Evolutionary conservation across 2,113 vertebrate genomes (phyloP).

Genomic region (Syngnathus floridae): DNA sequence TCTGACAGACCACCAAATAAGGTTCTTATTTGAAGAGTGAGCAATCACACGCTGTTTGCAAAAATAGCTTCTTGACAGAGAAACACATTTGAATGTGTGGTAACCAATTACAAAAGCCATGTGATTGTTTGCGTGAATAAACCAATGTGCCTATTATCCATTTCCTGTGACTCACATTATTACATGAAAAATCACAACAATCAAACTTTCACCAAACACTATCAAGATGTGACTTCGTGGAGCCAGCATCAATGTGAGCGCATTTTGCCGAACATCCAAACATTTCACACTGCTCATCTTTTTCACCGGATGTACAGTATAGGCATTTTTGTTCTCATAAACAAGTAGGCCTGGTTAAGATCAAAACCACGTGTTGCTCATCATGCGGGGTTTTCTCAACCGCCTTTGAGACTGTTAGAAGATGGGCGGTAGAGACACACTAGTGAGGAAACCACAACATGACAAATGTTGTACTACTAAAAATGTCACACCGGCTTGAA

Average conservation of each 20-base stretch:
- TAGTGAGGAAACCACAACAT: conserved; percentile 61
- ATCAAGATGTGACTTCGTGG: conserved; percentile 3
- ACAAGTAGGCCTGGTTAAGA: conserved; percentile 32
- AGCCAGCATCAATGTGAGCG: conserved; percentile 2
- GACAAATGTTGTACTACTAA: conserved; percentile 57
- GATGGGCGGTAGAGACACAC: conserved; percentile 18
- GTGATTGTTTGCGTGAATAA: background rate
- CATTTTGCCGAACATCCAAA: conserved; percentile 2
- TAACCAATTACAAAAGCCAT: conserved; percentile 15
- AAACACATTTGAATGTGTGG: background rate
- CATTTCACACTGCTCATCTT: conserved; percentile 6
- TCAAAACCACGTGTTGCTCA: conserved; percentile 50
- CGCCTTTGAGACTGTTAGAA: conserved; percentile 39
- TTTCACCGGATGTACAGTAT: conserved; percentile 5
- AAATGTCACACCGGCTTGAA: conserved; percentile 40
- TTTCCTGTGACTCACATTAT: conserved; percentile 48
- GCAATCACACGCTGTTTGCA: conserved; percentile 5
- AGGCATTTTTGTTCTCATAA: background rate
- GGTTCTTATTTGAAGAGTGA: conserved; percentile 11
- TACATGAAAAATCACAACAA: conserved; percentile 8
- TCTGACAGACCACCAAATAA: conserved; percentile 17
- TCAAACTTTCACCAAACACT: background rate
- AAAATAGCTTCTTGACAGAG: conserved; percentile 8
- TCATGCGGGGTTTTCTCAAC: conserved; percentile 46
- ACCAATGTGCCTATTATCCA: conserved; percentile 33